Base-by-base conservation (phyloP, 2,888 invertebrate genomes). In the Merodon equestris region DNA sequence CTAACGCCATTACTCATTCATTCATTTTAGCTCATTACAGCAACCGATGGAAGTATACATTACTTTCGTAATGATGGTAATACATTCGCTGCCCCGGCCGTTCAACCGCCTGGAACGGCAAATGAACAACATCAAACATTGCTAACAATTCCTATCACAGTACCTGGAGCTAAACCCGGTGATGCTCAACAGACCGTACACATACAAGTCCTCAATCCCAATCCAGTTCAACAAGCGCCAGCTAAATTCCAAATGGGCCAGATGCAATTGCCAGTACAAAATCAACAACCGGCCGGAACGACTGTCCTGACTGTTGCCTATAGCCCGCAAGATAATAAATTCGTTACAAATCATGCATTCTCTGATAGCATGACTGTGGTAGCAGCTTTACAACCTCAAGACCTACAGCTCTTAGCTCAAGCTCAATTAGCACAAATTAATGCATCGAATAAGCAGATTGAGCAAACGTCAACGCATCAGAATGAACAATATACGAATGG, bases 111-210 rank as follows among this genome's bases (percentile, higher is more conserved):
- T 54, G 53, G 40, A 34, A 67, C 76, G 47, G 36, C 50, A 42
- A 75, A 71, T 47, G 71, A 72, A 66, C 70, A 87, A 87, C 53
- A 89, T 87, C 83, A 93, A 92, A 83, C 93, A 92, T 90, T 94
- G 82, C 94, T 95, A 83, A 93, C 94, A n/a, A 88, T 95, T 86
- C 95, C 95, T 34, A 94, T 95, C 83, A 91, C 93, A 10, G 91
- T 95, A 88, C 94, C 94, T 0, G 94, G 94, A 3, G 90, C 91
- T 1, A 94, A 94, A 84, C 93, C 93, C 51, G 93, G 93, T 82
- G 95, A 95, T 85, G 93, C 94, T 0, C 93, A 93, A 83, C 93
- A 92, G 83, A 94, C 94, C 44, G 93, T 95, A 44, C 95, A 95
- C 87, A 95, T 95, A 75, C 94, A 95, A 88, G 93, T 93, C 81